These are phyloP conservation scores for Hippocampus zosterae DNA, from an alignment of 2,113 vertebrate genomes.

Conservation along the genomic window DNA sequence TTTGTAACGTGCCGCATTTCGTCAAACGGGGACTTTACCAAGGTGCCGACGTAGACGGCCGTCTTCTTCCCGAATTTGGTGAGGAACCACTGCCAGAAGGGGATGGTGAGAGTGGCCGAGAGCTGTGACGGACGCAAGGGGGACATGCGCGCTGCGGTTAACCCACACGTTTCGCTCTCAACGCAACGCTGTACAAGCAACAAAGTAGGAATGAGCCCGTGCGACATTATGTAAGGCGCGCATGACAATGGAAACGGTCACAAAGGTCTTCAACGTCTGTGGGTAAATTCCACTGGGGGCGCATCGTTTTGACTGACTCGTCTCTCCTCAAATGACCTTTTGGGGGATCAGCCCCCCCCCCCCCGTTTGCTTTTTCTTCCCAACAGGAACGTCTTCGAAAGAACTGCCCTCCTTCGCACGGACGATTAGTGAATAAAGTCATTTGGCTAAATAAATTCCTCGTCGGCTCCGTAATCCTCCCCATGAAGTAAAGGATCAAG, in stretches of 20 bases:
- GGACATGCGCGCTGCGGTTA: conserved; percentile 16
- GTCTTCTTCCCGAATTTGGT: conserved; percentile 92
- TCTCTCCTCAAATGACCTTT: neutral
- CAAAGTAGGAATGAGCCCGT: neutral
- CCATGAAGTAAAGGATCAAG: conserved; percentile 56
- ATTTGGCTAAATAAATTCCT: conserved; percentile 28
- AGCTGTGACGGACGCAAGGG: conserved; percentile 68
- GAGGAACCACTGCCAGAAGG: conserved; percentile 97
- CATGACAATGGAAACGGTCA: conserved; percentile 4
- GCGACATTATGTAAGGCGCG: neutral
- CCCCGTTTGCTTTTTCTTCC: neutral
- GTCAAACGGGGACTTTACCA: conserved; percentile 70
- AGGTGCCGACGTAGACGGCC: conserved; percentile 83
- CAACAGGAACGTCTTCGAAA: neutral
- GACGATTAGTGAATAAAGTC: neutral
- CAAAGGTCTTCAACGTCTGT: conserved; percentile 1
- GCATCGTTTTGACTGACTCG: neutral
- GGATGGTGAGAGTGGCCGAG: conserved; percentile 87
- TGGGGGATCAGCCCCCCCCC: neutral
- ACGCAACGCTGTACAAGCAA: neutral
- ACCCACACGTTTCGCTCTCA: conserved; percentile 14
- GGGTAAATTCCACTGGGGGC: conserved; percentile 3
- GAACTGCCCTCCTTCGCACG: neutral
- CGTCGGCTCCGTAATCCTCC: conserved; percentile 40
- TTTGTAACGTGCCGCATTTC: neutral